Percentiles rank a stretch among this genome's conserved stretches.
These are phyloP conservation scores for Caenorhabditis auriculariae DNA, from an alignment of 2,888 invertebrate genomes.

Conservation along the genomic window DNA sequence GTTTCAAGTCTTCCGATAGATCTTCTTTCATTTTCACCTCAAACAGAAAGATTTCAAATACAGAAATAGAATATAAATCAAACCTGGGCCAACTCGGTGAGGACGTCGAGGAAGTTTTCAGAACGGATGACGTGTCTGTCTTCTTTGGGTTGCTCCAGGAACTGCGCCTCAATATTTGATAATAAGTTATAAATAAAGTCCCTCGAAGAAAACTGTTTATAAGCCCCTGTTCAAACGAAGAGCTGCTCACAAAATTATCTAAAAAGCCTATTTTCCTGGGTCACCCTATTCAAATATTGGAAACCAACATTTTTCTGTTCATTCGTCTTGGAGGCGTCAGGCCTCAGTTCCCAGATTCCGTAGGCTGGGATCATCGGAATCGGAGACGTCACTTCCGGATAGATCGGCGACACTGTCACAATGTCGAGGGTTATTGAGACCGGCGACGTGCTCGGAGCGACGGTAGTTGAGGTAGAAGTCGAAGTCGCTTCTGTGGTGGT, in stretches of 20 bases:
- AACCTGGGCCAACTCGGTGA: conserved; percentile 33
- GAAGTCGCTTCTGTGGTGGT: conserved; percentile 3
- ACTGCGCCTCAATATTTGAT: no score
- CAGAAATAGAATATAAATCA: not conserved
- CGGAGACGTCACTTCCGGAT: conserved; percentile 17
- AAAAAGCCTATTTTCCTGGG: no score
- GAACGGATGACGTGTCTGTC: conserved; percentile 27
- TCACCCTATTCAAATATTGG: no score
- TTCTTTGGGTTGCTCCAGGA: no score
- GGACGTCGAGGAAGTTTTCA: conserved; percentile 31
- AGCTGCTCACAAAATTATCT: no score
- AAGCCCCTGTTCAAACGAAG: no score
- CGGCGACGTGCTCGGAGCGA: not conserved
- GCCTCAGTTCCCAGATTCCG: conserved; percentile 24
- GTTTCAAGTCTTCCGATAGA: conserved; percentile 17
- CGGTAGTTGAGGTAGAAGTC: conserved; percentile 3
- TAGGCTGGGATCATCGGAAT: conserved; percentile 33
- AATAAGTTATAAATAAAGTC: no score
- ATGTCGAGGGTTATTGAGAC: not conserved
- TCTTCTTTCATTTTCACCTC: conserved; percentile 36
- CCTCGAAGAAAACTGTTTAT: no score
- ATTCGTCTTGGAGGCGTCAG: no score
- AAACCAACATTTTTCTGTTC: no score
- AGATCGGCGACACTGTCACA: conserved; percentile 20
- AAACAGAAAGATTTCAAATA: not conserved